Percentiles rank a stretch among this genome's conserved stretches.
Evolutionary conservation across 2,797 vertebrate species (phyloP).

Genomic region (Stomatorhinus walkeri): DNA sequence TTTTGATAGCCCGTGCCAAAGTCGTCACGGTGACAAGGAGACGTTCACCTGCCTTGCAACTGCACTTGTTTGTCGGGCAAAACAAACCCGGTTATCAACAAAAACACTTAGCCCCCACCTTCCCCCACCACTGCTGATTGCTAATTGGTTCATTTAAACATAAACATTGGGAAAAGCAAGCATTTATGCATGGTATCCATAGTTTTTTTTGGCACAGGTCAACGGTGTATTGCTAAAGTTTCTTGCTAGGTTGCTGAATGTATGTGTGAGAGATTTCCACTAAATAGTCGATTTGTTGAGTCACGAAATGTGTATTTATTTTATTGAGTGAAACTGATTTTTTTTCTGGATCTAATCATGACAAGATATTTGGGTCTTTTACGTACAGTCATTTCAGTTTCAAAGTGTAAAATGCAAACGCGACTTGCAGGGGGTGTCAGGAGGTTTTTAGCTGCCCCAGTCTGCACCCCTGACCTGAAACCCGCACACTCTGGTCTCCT

Average conservation of each 20-base stretch:
- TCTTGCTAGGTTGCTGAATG: neutral
- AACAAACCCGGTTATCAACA: neutral
- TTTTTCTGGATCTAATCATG: neutral
- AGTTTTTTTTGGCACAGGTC: neutral
- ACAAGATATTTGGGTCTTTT: neutral
- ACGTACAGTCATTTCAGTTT: neutral
- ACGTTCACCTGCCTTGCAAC: slow-evolving; percentile 17
- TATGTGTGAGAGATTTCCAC: neutral
- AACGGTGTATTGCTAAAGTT: neutral
- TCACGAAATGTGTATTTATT: neutral
- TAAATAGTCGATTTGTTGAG: neutral
- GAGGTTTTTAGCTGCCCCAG: neutral
- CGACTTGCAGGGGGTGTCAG: neutral
- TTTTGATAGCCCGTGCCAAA: slow-evolving; percentile 27
- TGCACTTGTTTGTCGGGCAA: neutral
- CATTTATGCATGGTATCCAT: neutral
- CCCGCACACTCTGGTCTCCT: neutral
- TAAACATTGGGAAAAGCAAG: neutral
- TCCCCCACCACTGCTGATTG: neutral
- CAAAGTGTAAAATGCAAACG: neutral
- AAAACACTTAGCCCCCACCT: slow-evolving; percentile 22
- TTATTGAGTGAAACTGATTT: neutral
- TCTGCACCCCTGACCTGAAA: neutral
- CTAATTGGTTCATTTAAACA: neutral
- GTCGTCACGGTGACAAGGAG: slow-evolving; percentile 25